These are phyloP conservation scores for Merops nubicus DNA, from an alignment of 2,113 vertebrate species.

Conservation along the genomic window DNA sequence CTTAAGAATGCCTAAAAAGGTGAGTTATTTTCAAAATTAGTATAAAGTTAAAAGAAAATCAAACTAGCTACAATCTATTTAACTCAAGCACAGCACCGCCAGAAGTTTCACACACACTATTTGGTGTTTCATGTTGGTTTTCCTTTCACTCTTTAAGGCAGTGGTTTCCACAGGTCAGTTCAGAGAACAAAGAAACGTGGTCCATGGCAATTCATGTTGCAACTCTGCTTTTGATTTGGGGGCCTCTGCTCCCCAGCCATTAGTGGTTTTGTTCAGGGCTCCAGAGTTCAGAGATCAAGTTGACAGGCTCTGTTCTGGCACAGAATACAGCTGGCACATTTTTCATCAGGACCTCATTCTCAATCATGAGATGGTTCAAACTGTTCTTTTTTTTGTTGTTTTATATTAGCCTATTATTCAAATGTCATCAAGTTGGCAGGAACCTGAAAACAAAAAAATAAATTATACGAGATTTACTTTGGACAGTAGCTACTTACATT, in stretches of 20 bases:
- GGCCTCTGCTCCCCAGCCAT: constrained; percentile 54
- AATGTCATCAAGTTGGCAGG: constrained; percentile 99
- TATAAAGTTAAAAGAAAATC: constrained; percentile 81
- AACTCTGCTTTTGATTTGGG: constrained; percentile 56
- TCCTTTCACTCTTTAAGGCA: constrained; percentile 93
- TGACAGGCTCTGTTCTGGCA: constrained; percentile 68
- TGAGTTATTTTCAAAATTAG: constrained; percentile 73
- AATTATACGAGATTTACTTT: neutral
- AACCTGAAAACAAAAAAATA: constrained; percentile 78
- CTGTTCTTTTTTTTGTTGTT: neutral
- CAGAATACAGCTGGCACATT: constrained; percentile 76
- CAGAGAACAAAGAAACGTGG: constrained; percentile 72
- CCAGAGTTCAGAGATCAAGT: constrained; percentile 66
- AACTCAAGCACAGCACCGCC: constrained; percentile 81
- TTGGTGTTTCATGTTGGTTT: constrained; percentile 80
- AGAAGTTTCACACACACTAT: constrained; percentile 78
- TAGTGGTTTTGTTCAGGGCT: constrained; percentile 77
- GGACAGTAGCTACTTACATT: neutral
- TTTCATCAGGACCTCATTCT: constrained; percentile 41
- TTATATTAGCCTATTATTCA: constrained; percentile 79
- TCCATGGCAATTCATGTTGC: constrained; percentile 77
- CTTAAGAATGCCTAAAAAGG: constrained; percentile 74
- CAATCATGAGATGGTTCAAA: constrained; percentile 28
- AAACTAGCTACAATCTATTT: constrained; percentile 73
- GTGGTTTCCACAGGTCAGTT: constrained; percentile 88